Conservation (phyloP, 2,797 vertebrate species). For the Tangara arthus region DNA sequence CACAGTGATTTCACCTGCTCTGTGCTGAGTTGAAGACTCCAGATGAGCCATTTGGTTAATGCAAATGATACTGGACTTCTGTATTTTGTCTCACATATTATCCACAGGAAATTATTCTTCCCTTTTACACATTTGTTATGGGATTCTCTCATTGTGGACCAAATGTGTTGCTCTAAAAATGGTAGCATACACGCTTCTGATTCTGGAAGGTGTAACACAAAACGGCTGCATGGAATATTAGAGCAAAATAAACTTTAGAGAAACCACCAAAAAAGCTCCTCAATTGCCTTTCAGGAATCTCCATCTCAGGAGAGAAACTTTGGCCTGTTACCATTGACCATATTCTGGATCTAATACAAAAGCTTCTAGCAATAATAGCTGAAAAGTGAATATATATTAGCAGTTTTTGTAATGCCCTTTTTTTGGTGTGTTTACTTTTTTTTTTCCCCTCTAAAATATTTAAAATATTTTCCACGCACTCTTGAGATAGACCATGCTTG, state of each 20-base stretch:
- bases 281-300: conserved; percentile 24
- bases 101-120: background rate
- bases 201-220: conserved; percentile 54
- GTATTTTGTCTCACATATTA: background rate
- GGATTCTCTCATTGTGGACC: conserved; percentile 3
- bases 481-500: background rate
- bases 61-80: background rate
- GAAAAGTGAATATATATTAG: background rate
- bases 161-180: conserved; percentile 50
- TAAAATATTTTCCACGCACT: background rate
- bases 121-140: conserved; percentile 38
- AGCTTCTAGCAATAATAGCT: background rate
- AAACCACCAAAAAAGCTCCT: conserved; percentile 7
- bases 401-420: conserved; percentile 9
- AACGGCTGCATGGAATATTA: conserved; percentile 1
- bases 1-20: background rate
- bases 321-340: background rate
- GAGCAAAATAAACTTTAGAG: conserved; percentile 50
- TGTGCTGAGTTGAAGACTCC: background rate
- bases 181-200: conserved; percentile 2
- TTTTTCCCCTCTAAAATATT: background rate
- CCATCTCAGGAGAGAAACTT: conserved; percentile 2
- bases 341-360: conserved; percentile 32
- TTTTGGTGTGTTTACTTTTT: background rate
- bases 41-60: background rate